Conservation (phyloP, 2,888 invertebrate species). For the Diaphora mendica region DNA sequence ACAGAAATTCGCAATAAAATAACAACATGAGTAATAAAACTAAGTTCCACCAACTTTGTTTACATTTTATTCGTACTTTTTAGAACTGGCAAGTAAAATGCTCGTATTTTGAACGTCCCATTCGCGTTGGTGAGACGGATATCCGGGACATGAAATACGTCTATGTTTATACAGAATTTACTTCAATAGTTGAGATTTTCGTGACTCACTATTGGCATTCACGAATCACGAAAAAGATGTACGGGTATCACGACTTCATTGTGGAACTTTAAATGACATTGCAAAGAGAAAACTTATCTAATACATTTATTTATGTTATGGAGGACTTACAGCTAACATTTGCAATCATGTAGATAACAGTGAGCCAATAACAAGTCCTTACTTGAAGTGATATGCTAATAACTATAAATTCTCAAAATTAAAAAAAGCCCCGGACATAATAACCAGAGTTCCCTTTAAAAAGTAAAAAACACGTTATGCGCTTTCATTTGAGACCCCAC, state of each 20-base stretch:
- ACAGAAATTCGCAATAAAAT: conserved; percentile 13
- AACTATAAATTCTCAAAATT: no score
- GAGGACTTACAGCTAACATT: no score
- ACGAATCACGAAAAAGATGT: conserved; percentile 2
- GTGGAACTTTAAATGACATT: neutral
- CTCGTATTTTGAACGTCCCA: conserved; percentile 44
- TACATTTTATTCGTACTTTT: conserved; percentile 43
- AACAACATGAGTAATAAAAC: conserved; percentile 24
- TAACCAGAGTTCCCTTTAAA: no score
- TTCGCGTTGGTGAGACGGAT: conserved; percentile 61
- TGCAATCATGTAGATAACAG: no score
- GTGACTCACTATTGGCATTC: conserved; percentile 41
- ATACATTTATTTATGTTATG: no score
- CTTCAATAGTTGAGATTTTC: conserved; percentile 48
- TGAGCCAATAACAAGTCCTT: no score
- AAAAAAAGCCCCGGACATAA: no score
- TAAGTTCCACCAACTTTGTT: conserved; percentile 23
- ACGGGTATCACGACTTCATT: neutral
- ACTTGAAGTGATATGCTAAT: no score
- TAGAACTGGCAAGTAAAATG: conserved; percentile 51
- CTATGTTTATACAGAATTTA: conserved; percentile 59
- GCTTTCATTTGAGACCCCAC: no score
- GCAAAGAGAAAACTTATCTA: neutral
- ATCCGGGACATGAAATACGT: conserved; percentile 67
- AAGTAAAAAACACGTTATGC: no score